phyloP scores from a whole-genome alignment of 2,113 vertebrate genomes.

The Vombatus ursinus region DNA sequence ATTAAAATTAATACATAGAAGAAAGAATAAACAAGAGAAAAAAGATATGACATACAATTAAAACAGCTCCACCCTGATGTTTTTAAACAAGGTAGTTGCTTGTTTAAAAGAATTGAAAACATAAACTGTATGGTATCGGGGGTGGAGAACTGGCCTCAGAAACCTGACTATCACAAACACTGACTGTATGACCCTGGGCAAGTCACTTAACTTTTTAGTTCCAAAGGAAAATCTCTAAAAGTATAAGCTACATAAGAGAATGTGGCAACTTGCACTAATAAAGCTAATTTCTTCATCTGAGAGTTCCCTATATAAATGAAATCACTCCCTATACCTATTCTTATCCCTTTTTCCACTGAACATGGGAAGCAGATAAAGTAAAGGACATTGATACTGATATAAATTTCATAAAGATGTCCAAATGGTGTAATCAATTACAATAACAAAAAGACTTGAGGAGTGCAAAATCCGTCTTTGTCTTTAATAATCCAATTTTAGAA shows the following conservation, averaged over 20 bases:
- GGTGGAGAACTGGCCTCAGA: background rate
- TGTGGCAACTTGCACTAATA: background rate
- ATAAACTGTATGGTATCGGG: background rate
- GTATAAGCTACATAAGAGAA: background rate
- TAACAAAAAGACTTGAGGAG: background rate
- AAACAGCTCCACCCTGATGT: background rate
- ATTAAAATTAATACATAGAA: background rate
- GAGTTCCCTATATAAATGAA: background rate
- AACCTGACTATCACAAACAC: background rate
- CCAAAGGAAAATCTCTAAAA: background rate
- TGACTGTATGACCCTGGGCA: background rate
- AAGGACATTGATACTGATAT: background rate
- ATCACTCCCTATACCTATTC: background rate
- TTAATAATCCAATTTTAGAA: background rate
- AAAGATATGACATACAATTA: background rate
- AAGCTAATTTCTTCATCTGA: background rate
- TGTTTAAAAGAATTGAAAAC: background rate
- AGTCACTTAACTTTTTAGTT: background rate
- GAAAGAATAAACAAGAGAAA: background rate
- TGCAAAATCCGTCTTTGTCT: background rate
- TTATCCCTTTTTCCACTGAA: background rate
- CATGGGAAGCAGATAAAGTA: background rate
- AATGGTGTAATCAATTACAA: background rate
- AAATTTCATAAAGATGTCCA: background rate
- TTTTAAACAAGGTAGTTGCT: background rate